Evolutionary conservation across 2,113 vertebrate species (phyloP).

Genomic region (Meriones unguiculatus): DNA sequence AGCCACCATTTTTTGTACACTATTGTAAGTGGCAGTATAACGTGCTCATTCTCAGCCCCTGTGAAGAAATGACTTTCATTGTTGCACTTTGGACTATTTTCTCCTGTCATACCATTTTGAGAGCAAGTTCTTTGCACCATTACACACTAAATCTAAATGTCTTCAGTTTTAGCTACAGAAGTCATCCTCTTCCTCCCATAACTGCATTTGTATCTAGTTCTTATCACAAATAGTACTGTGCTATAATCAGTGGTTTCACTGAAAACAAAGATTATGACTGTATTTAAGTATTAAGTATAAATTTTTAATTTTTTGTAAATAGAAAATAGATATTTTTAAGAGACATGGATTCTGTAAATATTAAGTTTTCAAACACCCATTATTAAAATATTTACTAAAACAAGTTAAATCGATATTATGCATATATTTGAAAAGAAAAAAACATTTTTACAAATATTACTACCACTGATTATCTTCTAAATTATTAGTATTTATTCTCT

Average conservation of each 20-base stretch:
- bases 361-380: not conserved
- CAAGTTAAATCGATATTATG: constrained; percentile 6
- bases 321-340: not conserved
- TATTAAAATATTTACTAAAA: not conserved
- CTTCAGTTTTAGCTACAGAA: not conserved
- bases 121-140: not conserved
- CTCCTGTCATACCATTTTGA: not conserved
- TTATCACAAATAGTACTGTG: not conserved
- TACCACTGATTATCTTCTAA: not conserved
- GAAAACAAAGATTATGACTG: constrained; percentile 6
- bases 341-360: not conserved
- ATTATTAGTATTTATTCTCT: not conserved
- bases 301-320: not conserved
- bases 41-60: not conserved
- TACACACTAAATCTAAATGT: not conserved
- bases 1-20: not conserved
- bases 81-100: not conserved
- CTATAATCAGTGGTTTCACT: not conserved
- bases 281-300: not conserved
- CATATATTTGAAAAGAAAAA: not conserved
- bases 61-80: not conserved
- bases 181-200: not conserved
- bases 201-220: not conserved
- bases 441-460: not conserved
- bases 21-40: not conserved